Conservation (phyloP, 1,140 invertebrate genomes). For the Zophobas atratus region DNA sequence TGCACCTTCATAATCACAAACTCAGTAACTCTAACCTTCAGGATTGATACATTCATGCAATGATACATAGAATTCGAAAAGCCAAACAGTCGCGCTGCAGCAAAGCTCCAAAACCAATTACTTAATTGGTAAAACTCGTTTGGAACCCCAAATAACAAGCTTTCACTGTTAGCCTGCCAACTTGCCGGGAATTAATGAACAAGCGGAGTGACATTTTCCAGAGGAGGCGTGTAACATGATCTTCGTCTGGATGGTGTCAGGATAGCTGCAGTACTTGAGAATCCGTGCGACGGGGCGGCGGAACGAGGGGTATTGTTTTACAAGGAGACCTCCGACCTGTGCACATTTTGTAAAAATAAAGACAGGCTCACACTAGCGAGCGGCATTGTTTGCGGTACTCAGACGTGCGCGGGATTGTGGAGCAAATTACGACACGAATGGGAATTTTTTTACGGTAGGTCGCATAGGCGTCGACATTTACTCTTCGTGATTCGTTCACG, state of each 20-base stretch:
- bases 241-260: constrained; percentile 11
- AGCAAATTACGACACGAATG: constrained; percentile 7
- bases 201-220: constrained; percentile 15
- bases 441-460: not conserved
- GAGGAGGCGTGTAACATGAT: constrained; percentile 21
- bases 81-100: not conserved
- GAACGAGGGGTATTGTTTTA: constrained; percentile 18
- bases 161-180: constrained; percentile 19
- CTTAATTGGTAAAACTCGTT: constrained; percentile 1
- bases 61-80: not conserved
- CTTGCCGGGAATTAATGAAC: constrained; percentile 13
- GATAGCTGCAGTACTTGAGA: not conserved
- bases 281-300: constrained; percentile 8
- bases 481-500: too few relatives aligned
- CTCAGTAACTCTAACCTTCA: constrained; percentile 2
- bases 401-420: constrained; percentile 10
- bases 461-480: too few relatives aligned
- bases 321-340: constrained; percentile 22
- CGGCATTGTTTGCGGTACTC: constrained; percentile 15
- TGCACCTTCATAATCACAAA: constrained; percentile 3
- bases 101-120: constrained; percentile 23
- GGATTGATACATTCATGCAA: not conserved
- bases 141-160: constrained; percentile 10
- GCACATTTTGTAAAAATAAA: constrained; percentile 12
- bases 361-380: constrained; percentile 5